These are phyloP conservation scores for Athalia cordata DNA, from an alignment of 2,888 invertebrate species.

Conservation along the genomic window DNA sequence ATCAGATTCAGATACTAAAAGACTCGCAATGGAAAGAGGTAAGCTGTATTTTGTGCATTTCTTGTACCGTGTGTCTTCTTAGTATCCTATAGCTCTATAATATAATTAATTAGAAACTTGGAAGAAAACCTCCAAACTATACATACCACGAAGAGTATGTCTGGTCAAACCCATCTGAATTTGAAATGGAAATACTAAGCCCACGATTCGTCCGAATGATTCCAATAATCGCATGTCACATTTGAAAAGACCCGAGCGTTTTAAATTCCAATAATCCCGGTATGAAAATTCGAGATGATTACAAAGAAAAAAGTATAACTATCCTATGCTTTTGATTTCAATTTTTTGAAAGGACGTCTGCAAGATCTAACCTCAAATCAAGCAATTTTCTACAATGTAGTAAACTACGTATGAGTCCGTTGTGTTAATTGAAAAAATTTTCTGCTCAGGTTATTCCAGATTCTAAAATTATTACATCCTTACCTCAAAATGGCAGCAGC, in stretches of 20 bases:
- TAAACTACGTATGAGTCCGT: not conserved
- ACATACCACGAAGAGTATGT: not conserved
- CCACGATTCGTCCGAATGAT: not conserved
- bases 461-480: conserved; percentile 53
- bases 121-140: conserved; percentile 10
- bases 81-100: conserved; percentile 6
- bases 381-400: not conserved
- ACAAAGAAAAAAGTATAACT: too few species aligned
- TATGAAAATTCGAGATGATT: too few species aligned
- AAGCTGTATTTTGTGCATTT: conserved; percentile 48
- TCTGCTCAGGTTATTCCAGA: conserved; percentile 60
- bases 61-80: not conserved
- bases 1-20: conserved; percentile 80
- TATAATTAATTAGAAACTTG: conserved; percentile 8
- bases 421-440: conserved; percentile 5
- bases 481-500: conserved; percentile 62
- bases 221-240: not conserved
- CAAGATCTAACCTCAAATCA: not conserved
- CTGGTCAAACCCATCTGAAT: not conserved
- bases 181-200: not conserved
- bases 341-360: not conserved
- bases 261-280: not conserved
- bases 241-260: not conserved
- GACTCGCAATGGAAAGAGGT: conserved; percentile 83
- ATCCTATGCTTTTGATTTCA: too few species aligned